These are phyloP conservation scores for Carlito syrichta DNA, from an alignment of 2,113 vertebrate species.

Conservation along the genomic window DNA sequence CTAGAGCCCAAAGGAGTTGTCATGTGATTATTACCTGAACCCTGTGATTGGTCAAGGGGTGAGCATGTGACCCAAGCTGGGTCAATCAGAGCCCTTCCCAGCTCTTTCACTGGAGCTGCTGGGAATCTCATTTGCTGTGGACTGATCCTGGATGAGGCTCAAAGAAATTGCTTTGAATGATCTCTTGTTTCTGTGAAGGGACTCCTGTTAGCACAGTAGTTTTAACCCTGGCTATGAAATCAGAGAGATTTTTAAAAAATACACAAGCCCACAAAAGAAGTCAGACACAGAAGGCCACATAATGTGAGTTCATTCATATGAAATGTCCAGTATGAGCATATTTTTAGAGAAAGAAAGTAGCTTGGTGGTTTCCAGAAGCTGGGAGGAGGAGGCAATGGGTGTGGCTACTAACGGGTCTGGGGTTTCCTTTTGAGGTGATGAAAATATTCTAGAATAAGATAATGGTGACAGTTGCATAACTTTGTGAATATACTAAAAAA, in stretches of 20 bases:
- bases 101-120: not conserved
- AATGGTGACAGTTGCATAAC: not conserved
- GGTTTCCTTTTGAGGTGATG: not conserved
- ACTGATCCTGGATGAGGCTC: not conserved
- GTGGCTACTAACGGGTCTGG: not conserved
- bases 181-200: not conserved
- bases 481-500: not conserved
- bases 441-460: not conserved
- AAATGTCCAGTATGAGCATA: not conserved
- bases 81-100: not conserved
- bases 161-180: not conserved
- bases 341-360: not conserved
- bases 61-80: not conserved
- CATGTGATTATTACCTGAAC: not conserved
- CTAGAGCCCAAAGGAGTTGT: not conserved
- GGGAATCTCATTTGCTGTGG: not conserved
- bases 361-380: not conserved
- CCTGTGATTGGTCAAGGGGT: not conserved
- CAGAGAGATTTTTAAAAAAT: not conserved
- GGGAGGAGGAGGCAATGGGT: not conserved
- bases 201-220: not conserved
- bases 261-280: not conserved
- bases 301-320: not conserved
- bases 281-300: not conserved
- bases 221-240: not conserved